Conservation (phyloP, 2,113 vertebrate species). For the Otis tarda region DNA sequence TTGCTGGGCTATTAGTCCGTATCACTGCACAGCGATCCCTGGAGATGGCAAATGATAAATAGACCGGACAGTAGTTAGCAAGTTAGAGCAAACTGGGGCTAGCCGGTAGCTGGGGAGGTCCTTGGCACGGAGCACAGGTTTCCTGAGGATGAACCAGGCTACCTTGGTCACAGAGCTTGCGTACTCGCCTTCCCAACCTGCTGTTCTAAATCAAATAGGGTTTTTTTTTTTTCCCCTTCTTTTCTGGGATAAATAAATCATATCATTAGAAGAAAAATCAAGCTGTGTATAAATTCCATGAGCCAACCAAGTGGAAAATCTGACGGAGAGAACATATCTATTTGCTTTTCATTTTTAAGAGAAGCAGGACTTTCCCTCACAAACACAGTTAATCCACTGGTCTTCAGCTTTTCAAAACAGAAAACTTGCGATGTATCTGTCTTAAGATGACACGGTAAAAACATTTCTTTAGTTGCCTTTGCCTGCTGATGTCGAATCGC, state of each 20-base stretch:
- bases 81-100: not conserved
- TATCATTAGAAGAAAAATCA: not conserved
- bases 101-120: not conserved
- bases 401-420: not conserved
- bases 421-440: not conserved
- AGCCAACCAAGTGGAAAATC: constrained; percentile 9
- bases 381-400: not conserved
- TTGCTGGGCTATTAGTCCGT: not conserved
- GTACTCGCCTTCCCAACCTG: not conserved
- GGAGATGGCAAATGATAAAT: not conserved
- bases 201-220: constrained; percentile 1
- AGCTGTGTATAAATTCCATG: not conserved
- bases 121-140: not conserved
- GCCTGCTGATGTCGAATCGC: not conserved
- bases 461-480: not conserved
- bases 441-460: not conserved
- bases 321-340: not conserved
- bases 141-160: not conserved
- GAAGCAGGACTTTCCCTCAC: not conserved
- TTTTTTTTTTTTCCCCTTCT: not conserved
- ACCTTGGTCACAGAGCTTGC: not conserved
- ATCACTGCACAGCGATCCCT: not conserved
- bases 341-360: not conserved
- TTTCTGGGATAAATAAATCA: constrained; percentile 19
- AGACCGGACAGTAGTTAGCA: constrained; percentile 8